These are phyloP conservation scores for Saxidomus purpurata DNA, from an alignment of 1,140 invertebrate species.

Conservation along the genomic window DNA sequence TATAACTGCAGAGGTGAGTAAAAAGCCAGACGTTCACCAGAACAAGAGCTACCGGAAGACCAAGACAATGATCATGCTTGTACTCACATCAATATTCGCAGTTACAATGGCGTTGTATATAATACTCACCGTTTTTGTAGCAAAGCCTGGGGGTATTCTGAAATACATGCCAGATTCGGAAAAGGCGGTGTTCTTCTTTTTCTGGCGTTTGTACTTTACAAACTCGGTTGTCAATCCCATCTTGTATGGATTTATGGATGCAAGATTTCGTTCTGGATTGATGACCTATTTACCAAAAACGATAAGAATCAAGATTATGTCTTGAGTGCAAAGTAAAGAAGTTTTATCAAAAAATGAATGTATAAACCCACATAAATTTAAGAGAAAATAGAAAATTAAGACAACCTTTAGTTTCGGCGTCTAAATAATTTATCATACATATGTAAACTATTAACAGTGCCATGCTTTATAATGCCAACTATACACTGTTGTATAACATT, in stretches of 20 bases:
- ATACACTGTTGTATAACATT: too few relatives aligned
- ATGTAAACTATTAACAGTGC: too few relatives aligned
- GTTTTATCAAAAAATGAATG: too few relatives aligned
- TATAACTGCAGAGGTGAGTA: too few relatives aligned
- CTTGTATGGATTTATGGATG: constrained; percentile 39
- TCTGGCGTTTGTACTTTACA: constrained; percentile 40
- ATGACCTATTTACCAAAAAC: not conserved
- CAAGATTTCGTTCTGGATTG: constrained; percentile 24
- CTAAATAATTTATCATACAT: too few relatives aligned
- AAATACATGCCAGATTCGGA: not conserved
- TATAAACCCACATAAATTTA: too few relatives aligned
- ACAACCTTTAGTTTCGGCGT: too few relatives aligned
- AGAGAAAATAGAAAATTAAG: too few relatives aligned
- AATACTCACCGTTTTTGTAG: not conserved
- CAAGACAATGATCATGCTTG: constrained; percentile 37
- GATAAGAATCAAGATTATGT: too few relatives aligned
- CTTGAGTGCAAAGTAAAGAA: too few relatives aligned
- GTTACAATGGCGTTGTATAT: constrained; percentile 36
- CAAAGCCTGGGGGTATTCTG: not conserved
- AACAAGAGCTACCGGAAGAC: not conserved
- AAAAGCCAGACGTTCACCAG: too few relatives aligned
- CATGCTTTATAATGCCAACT: too few relatives aligned
- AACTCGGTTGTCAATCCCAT: constrained; percentile 37
- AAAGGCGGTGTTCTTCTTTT: constrained; percentile 48
- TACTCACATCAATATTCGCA: constrained; percentile 1